A percentile compares a stretch with the other conserved stretches of the same genome.
Conservation (phyloP, 2,797 vertebrate species). For the Chanos chanos region DNA sequence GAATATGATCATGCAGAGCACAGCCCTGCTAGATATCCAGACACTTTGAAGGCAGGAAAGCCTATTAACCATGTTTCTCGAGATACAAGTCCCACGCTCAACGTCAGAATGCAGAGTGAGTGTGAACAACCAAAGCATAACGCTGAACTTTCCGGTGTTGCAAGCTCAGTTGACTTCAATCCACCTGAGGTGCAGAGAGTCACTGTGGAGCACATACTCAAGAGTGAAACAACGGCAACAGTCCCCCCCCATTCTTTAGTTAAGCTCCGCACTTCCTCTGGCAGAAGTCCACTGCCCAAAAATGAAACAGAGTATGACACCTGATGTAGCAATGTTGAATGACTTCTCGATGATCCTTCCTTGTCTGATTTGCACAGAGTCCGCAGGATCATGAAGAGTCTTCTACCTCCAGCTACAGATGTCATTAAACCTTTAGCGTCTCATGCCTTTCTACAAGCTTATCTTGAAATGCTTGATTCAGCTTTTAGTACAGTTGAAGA, state of each 20-base stretch:
- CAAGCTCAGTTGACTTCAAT: neutral
- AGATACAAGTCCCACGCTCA: too few relatives aligned
- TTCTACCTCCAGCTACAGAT: slow-evolving; percentile 5
- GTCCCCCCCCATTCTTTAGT: neutral
- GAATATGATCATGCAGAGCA: too few relatives aligned
- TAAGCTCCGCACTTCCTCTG: neutral
- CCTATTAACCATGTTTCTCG: too few relatives aligned
- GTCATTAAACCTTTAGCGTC: slow-evolving; percentile 2
- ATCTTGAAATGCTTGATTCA: neutral
- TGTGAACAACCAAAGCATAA: too few relatives aligned
- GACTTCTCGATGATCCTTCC: neutral
- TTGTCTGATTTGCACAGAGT: neutral
- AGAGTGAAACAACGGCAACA: neutral
- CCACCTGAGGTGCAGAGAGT: slow-evolving; percentile 2
- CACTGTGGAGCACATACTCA: neutral
- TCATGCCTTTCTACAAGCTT: neutral
- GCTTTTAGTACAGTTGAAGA: slow-evolving; percentile 19
- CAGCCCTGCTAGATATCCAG: too few relatives aligned
- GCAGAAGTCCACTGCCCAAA: neutral
- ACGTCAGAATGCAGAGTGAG: too few relatives aligned
- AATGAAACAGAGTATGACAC: neutral
- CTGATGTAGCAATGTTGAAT: neutral
- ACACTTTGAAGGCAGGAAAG: too few relatives aligned
- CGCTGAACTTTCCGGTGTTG: too few relatives aligned
- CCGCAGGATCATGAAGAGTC: slow-evolving; percentile 2